Conservation (phyloP, 2,797 vertebrate species). For the Sciurus carolinensis region DNA sequence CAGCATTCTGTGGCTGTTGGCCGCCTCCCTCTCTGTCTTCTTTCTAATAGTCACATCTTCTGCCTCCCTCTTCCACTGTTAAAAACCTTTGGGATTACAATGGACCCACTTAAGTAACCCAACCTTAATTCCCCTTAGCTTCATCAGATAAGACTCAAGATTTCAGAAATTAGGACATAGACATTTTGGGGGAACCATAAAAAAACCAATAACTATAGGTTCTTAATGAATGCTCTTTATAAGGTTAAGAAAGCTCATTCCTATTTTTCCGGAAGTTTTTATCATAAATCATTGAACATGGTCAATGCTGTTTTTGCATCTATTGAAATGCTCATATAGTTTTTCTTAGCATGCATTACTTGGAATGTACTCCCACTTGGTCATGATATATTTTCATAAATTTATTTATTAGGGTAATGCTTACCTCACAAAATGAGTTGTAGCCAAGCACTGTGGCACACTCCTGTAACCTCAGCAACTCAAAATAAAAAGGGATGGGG, state of each 20-base stretch:
- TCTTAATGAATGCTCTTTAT: not conserved
- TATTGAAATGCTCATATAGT: not conserved
- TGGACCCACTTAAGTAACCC: not conserved
- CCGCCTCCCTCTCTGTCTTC: not conserved
- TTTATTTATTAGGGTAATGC: not conserved
- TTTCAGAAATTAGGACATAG: not conserved
- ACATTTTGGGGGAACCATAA: not conserved
- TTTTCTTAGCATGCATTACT: not conserved
- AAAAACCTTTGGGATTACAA: not conserved
- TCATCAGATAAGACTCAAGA: not conserved
- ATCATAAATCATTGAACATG: not conserved
- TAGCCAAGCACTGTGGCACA: not conserved
- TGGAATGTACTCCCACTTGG: not conserved
- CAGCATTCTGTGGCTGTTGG: not conserved
- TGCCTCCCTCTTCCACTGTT: not conserved
- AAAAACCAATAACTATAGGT: not conserved
- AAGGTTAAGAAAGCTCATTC: not conserved
- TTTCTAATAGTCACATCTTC: not conserved
- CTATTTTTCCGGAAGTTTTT: not conserved
- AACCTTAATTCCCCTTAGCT: slow-evolving; percentile 15
- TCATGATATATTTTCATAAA: not conserved
- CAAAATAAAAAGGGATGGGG: too few species aligned
- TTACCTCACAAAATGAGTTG: not conserved
- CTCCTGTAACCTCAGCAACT: too few species aligned
- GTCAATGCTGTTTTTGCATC: not conserved